Percentiles rank a stretch among this genome's conserved stretches.
Conservation (phyloP, 2,113 vertebrate species). For the Heterocephalus glaber region DNA sequence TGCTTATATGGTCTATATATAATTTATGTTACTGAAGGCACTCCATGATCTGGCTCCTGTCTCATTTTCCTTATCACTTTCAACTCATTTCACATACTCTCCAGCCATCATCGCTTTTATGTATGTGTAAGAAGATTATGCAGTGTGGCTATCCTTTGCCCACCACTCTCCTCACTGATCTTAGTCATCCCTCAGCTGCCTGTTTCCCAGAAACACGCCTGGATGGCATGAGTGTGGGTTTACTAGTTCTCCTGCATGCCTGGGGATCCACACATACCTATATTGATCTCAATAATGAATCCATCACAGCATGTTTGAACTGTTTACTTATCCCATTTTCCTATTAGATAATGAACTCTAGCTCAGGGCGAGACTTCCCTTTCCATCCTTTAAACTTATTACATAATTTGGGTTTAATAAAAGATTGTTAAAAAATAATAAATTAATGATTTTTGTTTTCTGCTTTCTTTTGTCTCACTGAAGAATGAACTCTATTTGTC, state of each 20-base stretch:
- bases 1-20: background rate
- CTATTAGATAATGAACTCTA: background rate
- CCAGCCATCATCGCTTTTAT: background rate
- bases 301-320: background rate
- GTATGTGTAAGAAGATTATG: background rate
- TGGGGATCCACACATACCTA: background rate
- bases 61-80: background rate
- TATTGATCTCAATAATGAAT: background rate
- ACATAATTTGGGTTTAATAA: background rate
- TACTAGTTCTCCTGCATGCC: background rate
- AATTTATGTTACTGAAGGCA: background rate
- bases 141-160: background rate
- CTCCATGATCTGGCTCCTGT: background rate
- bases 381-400: constrained; percentile 9
- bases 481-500: background rate
- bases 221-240: background rate
- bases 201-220: background rate
- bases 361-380: background rate
- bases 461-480: constrained; percentile 9
- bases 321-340: background rate
- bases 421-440: constrained; percentile 7
- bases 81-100: background rate
- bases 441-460: background rate
- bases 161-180: background rate
- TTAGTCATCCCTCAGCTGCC: background rate